These are phyloP conservation scores for Gracilinanus agilis DNA, from an alignment of 2,113 vertebrate species.

Conservation along the genomic window DNA sequence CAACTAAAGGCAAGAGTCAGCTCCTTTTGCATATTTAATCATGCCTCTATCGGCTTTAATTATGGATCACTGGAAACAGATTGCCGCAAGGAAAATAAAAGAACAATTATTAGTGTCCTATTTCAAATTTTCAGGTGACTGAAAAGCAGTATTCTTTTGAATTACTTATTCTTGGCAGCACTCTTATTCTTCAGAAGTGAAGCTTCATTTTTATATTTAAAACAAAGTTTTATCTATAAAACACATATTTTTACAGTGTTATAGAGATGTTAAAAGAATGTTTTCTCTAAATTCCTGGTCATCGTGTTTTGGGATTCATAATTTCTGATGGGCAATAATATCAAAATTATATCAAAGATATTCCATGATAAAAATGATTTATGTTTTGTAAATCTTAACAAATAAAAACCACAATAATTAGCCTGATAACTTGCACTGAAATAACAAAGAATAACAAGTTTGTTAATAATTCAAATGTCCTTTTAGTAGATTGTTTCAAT, in stretches of 20 bases:
- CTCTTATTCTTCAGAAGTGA: conserved; percentile 31
- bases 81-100: conserved; percentile 53
- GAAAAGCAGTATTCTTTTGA: not conserved
- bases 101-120: conserved; percentile 32
- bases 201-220: conserved; percentile 40
- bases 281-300: not conserved
- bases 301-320: conserved; percentile 34
- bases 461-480: conserved; percentile 51
- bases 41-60: conserved; percentile 46
- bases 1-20: conserved; percentile 52
- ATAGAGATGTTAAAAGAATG: conserved; percentile 13
- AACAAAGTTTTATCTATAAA: conserved; percentile 8
- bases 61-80: conserved; percentile 57
- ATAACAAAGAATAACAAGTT: conserved; percentile 39
- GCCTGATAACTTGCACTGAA: not conserved
- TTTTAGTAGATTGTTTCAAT: conserved; percentile 22
- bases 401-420: conserved; percentile 17
- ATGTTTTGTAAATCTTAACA: not conserved
- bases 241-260: not conserved
- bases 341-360: not conserved
- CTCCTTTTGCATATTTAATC: conserved; percentile 45
- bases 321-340: not conserved
- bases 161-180: not conserved
- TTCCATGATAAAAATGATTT: conserved; percentile 31
- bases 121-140: conserved; percentile 19